Base-by-base conservation (phyloP, 2,113 vertebrate genomes). In the Pungitius pungitius region DNA sequence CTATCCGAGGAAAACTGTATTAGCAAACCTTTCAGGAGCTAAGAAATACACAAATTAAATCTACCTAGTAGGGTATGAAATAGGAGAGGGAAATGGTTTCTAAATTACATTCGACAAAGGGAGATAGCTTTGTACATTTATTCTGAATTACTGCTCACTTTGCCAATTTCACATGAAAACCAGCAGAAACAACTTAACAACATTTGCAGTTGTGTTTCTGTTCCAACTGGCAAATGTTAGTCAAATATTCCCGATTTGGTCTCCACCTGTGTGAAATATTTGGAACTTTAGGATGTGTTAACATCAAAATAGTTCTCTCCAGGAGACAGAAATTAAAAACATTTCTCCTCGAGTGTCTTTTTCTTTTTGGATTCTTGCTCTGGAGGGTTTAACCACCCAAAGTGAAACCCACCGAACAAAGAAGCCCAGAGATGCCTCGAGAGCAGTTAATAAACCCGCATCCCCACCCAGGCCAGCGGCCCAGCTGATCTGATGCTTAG, bases 401-500 rank as follows among this genome's bases (percentile, higher is more conserved):
- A 69, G 55, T 45, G 58, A 74, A n/a, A 43, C 20, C 6, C 2
- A 71, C 39, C 4, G 22, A 64, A 77, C 62, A 74, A 78, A 81
- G 68, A 67, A 77, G 78, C 45, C 15, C n/a, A 1, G 51, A 60
- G 24, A 72, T 82, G 66, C 83, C 79, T 89, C 12, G 26, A 87
- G 66, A 86, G 73, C 62, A 42, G 75, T 76, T 82, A 61, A 83
- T 69, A 79, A 86, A 77, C 62, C 54, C n/a, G 27, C 69, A 61
- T 10, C 73, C 58, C 43, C 75, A 26, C 81, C 80, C 83, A 77
- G 68, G 56, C 85, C 72, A 77, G 77, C 67, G 17, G 84, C 69
- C 78, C 84, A 68, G 82, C 88, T 90, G 89, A 92, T 90, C 79
- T 90, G 89, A 92, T 91, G 84, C 88, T 88, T 75, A 79, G 84